phyloP scores from a whole-genome alignment of 2,888 invertebrate genomes.

The Yponomeuta sedellus region DNA sequence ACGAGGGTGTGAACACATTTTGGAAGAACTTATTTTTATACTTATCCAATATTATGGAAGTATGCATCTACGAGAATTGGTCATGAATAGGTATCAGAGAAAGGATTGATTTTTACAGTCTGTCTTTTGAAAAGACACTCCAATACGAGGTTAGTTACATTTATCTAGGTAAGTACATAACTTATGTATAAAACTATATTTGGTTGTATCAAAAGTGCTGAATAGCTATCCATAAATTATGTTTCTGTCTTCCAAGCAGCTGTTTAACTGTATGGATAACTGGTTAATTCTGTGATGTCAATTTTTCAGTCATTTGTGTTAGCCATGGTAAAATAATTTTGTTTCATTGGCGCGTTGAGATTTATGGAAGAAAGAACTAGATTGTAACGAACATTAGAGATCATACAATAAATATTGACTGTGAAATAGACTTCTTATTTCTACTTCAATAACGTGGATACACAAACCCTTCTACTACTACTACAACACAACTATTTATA shows the following conservation, averaged over 20 bases:
- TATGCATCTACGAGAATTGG: constrained; percentile 13
- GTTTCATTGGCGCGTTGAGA: constrained; percentile 62
- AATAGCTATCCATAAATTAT: constrained; percentile 17
- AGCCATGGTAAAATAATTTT: constrained; percentile 38
- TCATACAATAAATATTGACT: constrained; percentile 68
- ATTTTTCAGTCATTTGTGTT: constrained; percentile 58
- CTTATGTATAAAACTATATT: not conserved
- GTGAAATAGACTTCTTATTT: constrained; percentile 35
- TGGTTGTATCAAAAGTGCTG: not conserved
- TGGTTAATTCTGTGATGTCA: constrained; percentile 52
- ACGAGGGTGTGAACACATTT: constrained; percentile 46
- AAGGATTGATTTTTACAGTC: not conserved
- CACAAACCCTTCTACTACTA: not conserved
- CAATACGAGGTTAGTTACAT: not conserved
- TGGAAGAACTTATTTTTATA: constrained; percentile 69
- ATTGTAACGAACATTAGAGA: constrained; percentile 65
- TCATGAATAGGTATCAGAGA: constrained; percentile 11
- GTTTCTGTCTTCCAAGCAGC: constrained; percentile 66
- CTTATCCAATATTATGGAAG: constrained; percentile 54
- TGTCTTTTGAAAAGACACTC: not conserved
- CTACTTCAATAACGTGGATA: not conserved
- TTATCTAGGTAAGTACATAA: not conserved
- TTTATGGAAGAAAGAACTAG: constrained; percentile 55
- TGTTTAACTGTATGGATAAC: constrained; percentile 32
- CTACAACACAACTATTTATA: no score